Evolutionary conservation across 1,140 invertebrate genomes (phyloP).

Genomic region (Goniozus legneri): DNA sequence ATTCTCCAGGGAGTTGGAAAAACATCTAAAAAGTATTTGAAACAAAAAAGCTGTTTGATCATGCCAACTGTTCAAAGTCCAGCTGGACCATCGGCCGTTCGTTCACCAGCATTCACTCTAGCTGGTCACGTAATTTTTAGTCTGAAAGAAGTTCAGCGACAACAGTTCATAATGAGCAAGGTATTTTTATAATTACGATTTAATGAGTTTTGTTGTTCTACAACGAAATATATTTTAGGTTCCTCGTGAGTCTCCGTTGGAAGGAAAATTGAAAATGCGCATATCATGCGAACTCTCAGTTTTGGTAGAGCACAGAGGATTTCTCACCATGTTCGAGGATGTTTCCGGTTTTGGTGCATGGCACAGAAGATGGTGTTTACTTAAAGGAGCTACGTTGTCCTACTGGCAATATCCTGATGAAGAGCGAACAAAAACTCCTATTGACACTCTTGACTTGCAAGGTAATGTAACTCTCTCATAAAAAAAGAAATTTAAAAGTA

Average conservation of each 20-base stretch:
- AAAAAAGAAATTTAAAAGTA: not conserved
- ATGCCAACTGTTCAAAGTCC: constrained; percentile 74
- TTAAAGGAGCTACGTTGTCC: constrained; percentile 69
- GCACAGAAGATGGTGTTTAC: constrained; percentile 85
- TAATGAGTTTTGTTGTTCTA: not conserved
- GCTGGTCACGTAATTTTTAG: constrained; percentile 76
- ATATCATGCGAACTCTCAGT: constrained; percentile 70
- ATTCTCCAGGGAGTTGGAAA: constrained; percentile 50
- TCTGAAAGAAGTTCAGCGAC: constrained; percentile 72
- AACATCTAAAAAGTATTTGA: constrained; percentile 65
- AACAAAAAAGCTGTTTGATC: constrained; percentile 61
- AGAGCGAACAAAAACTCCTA: constrained; percentile 78
- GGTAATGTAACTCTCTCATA: constrained; percentile 47
- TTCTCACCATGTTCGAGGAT: constrained; percentile 89
- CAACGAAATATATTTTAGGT: constrained; percentile 50
- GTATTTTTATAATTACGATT: constrained; percentile 42
- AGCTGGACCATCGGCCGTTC: constrained; percentile 75
- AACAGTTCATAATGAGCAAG: constrained; percentile 75
- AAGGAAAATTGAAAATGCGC: constrained; percentile 68
- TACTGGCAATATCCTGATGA: constrained; percentile 96
- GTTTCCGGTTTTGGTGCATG: constrained; percentile 84
- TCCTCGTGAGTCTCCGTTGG: constrained; percentile 66
- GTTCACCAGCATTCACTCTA: constrained; percentile 73
- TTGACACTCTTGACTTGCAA: constrained; percentile 77
- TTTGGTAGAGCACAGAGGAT: constrained; percentile 75